A percentile compares a stretch with the other conserved stretches of the same genome.
Conservation (phyloP, 2,888 invertebrate genomes). For the Drosophila lacicola region DNA sequence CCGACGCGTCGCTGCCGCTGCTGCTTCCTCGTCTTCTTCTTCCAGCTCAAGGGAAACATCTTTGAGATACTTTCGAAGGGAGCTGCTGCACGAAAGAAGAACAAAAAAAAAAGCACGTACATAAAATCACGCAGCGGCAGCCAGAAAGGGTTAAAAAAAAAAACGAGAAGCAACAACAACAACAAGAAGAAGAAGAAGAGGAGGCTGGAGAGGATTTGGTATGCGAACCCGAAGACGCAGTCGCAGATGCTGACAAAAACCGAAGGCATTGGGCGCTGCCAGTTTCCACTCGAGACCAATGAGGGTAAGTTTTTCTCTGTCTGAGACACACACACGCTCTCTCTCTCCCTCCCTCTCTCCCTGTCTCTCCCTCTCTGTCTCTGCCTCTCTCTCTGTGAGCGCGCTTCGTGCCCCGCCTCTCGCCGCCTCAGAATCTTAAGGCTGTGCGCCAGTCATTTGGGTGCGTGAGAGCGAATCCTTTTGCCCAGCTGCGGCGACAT, state of each 20-base stretch:
- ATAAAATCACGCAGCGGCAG: conserved; percentile 69
- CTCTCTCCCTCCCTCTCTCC: too few relatives aligned
- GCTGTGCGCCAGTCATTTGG: too few relatives aligned
- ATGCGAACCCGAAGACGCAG: conserved; percentile 25
- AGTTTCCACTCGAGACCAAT: conserved; percentile 30
- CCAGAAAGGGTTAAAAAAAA: conserved; percentile 67
- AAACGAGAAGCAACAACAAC: conserved; percentile 19
- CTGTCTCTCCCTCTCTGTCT: too few relatives aligned
- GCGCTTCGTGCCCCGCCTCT: too few relatives aligned
- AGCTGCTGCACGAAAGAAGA: conserved; percentile 19
- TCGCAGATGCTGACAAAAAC: conserved; percentile 2
- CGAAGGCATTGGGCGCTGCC: neutral
- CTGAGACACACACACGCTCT: too few relatives aligned
- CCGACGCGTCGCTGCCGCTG: conserved; percentile 3
- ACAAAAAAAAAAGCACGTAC: conserved; percentile 54
- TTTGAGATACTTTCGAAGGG: conserved; percentile 56
- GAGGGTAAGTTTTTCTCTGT: conserved; percentile 68
- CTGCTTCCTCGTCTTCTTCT: conserved; percentile 1
- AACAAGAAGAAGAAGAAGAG: neutral
- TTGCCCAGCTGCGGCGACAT: conserved; percentile 11
- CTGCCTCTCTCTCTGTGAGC: neutral
- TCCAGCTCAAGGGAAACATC: conserved; percentile 60
- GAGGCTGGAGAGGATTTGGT: conserved; percentile 21
- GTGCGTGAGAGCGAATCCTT: conserved; percentile 17
- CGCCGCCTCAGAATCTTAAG: too few relatives aligned